phyloP scores from a whole-genome alignment of 1,140 invertebrate genomes.

The Lutraria rhynchaena region DNA sequence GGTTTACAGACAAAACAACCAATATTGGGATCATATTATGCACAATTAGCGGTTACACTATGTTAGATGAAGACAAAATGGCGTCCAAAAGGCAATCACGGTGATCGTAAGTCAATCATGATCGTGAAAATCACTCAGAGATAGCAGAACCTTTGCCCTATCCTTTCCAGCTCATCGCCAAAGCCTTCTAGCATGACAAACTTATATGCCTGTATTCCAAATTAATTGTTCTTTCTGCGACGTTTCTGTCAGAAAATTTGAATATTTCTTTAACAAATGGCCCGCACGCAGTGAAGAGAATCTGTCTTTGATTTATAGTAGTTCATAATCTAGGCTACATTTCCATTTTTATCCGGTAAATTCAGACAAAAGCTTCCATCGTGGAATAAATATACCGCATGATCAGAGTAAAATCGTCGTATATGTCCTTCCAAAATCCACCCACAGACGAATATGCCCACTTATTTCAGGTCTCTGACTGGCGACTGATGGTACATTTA shows the following conservation, averaged over 20 bases:
- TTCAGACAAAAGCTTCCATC: no score
- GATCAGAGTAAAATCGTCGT: no score
- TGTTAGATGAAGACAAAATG: constrained; percentile 37
- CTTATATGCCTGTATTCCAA: constrained; percentile 33
- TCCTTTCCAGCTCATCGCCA: constrained; percentile 37
- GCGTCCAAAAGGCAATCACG: constrained; percentile 48
- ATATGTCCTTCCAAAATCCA: no score
- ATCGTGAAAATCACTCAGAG: constrained; percentile 28
- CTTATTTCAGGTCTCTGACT: no score
- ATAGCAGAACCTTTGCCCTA: constrained; percentile 44
- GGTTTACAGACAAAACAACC: constrained; percentile 31
- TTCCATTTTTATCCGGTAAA: no score
- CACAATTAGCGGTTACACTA: constrained; percentile 56
- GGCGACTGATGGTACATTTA: no score
- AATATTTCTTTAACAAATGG: constrained; percentile 56
- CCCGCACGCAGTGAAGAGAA: constrained; percentile 37
- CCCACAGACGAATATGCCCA: no score
- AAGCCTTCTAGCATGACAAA: constrained; percentile 44
- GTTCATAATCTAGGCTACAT: constrained; percentile 32
- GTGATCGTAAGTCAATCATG: constrained; percentile 52
- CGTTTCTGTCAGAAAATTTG: constrained; percentile 55
- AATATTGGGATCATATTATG: constrained; percentile 58
- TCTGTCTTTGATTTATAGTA: constrained; percentile 31
- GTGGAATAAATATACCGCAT: no score
- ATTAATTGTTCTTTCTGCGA: constrained; percentile 47